Percentiles rank a stretch among this genome's conserved stretches.
Evolutionary conservation across 2,888 invertebrate species (phyloP).

Genomic region (Euphydryas editha): DNA sequence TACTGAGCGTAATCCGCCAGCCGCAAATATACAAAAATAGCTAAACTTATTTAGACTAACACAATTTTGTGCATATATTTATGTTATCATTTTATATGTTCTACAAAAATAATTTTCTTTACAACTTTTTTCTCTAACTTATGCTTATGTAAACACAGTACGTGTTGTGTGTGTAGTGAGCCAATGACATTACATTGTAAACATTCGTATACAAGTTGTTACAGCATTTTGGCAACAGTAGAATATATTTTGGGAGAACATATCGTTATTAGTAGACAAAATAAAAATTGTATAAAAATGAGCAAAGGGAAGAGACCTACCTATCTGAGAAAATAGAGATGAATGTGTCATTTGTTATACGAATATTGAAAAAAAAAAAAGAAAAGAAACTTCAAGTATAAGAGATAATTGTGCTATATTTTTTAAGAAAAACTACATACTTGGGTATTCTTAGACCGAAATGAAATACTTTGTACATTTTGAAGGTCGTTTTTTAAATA

Average conservation of each 20-base stretch:
- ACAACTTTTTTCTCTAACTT: not conserved
- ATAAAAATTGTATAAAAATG: not conserved
- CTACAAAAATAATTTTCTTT: too few relatives aligned
- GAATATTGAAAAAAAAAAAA: not conserved
- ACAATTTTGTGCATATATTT: too few relatives aligned
- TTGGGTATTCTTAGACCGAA: conserved; percentile 14
- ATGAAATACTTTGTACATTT: conserved; percentile 15
- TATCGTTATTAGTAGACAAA: conserved; percentile 1
- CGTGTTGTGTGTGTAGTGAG: too few relatives aligned
- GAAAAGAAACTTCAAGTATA: not conserved
- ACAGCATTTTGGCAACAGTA: not conserved
- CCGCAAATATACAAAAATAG: too few relatives aligned
- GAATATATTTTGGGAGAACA: conserved; percentile 3
- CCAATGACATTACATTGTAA: not conserved
- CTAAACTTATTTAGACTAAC: too few relatives aligned
- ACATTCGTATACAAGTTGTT: not conserved
- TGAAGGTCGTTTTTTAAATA: not conserved
- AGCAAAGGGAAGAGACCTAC: not conserved
- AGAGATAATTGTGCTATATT: not conserved
- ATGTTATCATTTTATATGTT: too few relatives aligned
- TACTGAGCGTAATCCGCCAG: too few relatives aligned
- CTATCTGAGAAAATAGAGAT: not conserved
- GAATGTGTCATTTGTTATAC: not conserved
- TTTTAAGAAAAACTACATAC: conserved; percentile 12
- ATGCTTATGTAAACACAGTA: not conserved